Conservation (phyloP, 30 jellyfish, hydroid and myxozoan genomes). For the Cassiopea andromeda region DNA sequence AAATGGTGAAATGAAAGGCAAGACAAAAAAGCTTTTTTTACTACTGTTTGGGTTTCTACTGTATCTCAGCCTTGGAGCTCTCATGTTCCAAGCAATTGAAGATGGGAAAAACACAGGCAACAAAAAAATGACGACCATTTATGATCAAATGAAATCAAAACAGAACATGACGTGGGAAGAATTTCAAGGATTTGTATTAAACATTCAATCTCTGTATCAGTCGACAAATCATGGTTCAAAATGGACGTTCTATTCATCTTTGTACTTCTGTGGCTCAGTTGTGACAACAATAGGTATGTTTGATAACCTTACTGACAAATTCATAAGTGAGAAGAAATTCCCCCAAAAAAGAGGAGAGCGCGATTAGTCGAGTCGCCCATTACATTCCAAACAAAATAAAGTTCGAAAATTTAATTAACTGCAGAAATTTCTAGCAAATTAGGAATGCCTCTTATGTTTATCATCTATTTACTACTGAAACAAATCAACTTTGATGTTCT, state of each 20-base stretch:
- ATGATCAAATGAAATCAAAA: constrained; percentile 19
- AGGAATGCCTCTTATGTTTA: too few species aligned
- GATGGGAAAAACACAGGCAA: constrained; percentile 21
- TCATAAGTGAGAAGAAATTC: neutral
- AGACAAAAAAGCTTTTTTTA: constrained; percentile 35
- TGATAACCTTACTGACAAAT: neutral
- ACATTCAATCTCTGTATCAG: constrained; percentile 14
- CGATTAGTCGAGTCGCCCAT: too few species aligned
- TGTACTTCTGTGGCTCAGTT: constrained; percentile 80
- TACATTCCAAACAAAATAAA: too few species aligned
- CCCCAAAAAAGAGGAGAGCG: neutral
- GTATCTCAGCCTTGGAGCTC: constrained; percentile 61
- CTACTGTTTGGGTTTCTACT: constrained; percentile 24
- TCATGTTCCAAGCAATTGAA: constrained; percentile 52
- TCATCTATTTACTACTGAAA: too few species aligned
- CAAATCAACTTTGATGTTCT: neutral
- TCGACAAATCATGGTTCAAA: constrained; percentile 32
- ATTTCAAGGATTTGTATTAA: constrained; percentile 16
- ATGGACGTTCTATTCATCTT: constrained; percentile 75
- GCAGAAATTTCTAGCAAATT: too few species aligned
- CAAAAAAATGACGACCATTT: neutral
- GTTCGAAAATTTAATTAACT: too few species aligned
- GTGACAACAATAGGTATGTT: constrained; percentile 80
- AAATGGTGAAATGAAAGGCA: constrained; percentile 9
- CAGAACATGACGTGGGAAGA: constrained; percentile 48